Base-by-base conservation (phyloP, 1,140 invertebrate species). In the Plectrocnemia conspersa region DNA sequence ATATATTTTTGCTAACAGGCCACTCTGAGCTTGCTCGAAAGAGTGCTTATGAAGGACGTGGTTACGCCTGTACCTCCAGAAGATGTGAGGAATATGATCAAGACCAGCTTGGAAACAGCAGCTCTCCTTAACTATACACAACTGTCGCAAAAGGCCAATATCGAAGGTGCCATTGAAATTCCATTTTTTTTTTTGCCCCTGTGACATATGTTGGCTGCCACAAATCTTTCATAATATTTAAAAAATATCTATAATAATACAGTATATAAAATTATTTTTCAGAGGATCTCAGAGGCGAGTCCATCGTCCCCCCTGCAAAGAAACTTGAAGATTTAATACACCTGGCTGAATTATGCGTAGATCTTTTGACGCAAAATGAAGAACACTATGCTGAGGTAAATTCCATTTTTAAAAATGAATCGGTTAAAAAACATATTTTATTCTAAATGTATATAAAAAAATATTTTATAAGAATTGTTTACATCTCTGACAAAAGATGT, bases 311-410 rank as follows among this genome's bases (percentile, higher is more conserved):
- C 38, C 85, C 91, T 2, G 83, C 83, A 32, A 91, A 91, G 73
- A 94, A 96, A 69, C 79, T 99, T 11, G 95, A 98, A 69, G 94
- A 98, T 72, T 80, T 99, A 13, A 96, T 98, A 66, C 93, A 93
- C 68, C 80, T 99, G 42, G 93, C 96, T 11, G 96, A 99, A 70
- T 79, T 98, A 7, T 99, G 97, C 75, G 96, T 99, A 29, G 97
- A 99, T 73, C 81, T 99, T 9, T 76, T 99, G 35, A 96, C 98
- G 71, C 97, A 99, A 75, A 99, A 99, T 69, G 96, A 99, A 77
- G 97, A 99, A 73, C 94, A 98, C 74, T 98, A 99, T 78, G 94
- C 95, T 57, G 96, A 99, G 91, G 97, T 99, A 85, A 15, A 38
- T 50, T 15, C 11, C 9, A 16, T 3, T 47, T 29, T 27, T 24